These are phyloP conservation scores for Drosophila sechellia DNA, from an alignment of 1,140 invertebrate genomes.

Conservation along the genomic window DNA sequence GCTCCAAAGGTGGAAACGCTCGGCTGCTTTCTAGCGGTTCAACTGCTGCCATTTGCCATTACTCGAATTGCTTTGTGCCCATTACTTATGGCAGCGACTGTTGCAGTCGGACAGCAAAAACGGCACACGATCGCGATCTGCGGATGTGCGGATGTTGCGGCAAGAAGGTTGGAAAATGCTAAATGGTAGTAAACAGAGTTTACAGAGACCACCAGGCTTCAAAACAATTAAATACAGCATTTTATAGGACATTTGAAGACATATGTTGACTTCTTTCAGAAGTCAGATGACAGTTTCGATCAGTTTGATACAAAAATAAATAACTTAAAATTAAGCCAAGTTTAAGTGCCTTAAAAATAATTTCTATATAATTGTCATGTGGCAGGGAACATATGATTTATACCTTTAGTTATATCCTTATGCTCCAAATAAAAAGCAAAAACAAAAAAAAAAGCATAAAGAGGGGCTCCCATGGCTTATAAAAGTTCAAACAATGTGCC, in stretches of 20 bases:
- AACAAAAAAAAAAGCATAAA: too few relatives aligned
- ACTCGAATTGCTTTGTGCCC: slow-evolving; percentile 71
- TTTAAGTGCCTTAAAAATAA: too few relatives aligned
- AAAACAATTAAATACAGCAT: neutral
- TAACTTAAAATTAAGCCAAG: too few relatives aligned
- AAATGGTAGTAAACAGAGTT: neutral
- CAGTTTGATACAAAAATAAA: too few relatives aligned
- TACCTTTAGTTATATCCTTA: slow-evolving; percentile 24
- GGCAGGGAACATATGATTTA: slow-evolving; percentile 1
- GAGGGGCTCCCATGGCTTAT: slow-evolving; percentile 2
- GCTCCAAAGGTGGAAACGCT: slow-evolving; percentile 31
- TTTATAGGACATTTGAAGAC: neutral
- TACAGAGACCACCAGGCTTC: slow-evolving; percentile 10
- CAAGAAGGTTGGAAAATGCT: neutral
- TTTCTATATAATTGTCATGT: too few relatives aligned
- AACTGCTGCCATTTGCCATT: slow-evolving; percentile 63
- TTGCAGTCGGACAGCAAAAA: slow-evolving; percentile 54
- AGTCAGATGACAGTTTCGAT: neutral
- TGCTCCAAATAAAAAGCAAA: slow-evolving; percentile 9
- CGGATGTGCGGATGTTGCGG: slow-evolving; percentile 23
- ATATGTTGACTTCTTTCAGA: neutral
- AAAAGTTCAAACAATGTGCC: slow-evolving; percentile 25
- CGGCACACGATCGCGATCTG: slow-evolving; percentile 47
- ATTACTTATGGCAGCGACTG: slow-evolving; percentile 72
- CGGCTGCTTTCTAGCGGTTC: slow-evolving; percentile 75